Percentiles rank a stretch among this genome's conserved stretches.
Conservation (phyloP, 2,888 invertebrate genomes). For the Agrotis ipsilon region DNA sequence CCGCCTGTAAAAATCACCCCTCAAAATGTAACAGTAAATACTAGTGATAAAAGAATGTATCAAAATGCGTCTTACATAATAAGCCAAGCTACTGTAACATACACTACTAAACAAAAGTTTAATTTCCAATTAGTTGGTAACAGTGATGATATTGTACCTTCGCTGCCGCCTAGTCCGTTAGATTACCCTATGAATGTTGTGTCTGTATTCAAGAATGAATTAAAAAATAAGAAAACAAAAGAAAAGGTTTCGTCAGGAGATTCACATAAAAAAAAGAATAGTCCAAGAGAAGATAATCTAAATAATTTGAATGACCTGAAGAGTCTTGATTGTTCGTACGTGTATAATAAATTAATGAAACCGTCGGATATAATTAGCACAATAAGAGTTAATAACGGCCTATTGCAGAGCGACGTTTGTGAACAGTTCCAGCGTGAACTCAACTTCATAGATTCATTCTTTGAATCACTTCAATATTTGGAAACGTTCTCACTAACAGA, state of each 20-base stretch:
- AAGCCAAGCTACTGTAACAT: constrained; percentile 83
- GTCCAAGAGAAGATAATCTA: constrained; percentile 60
- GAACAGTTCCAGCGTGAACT: constrained; percentile 88
- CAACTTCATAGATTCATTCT: constrained; percentile 88
- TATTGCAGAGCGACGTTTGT: constrained; percentile 81
- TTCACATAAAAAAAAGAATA: constrained; percentile 63
- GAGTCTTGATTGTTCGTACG: constrained; percentile 77
- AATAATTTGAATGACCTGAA: constrained; percentile 74
- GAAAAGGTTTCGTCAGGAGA: constrained; percentile 54
- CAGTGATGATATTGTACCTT: constrained; percentile 70
- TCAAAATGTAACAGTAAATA: constrained; percentile 66
- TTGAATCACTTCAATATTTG: constrained; percentile 87
- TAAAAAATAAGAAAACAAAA: constrained; percentile 65
- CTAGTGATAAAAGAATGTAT: constrained; percentile 67
- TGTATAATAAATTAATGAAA: constrained; percentile 83
- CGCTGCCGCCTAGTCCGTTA: constrained; percentile 76
- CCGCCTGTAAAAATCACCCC: constrained; percentile 70
- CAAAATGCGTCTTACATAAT: constrained; percentile 81
- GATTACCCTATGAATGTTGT: constrained; percentile 84
- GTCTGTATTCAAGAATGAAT: constrained; percentile 82
- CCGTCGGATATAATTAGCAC: constrained; percentile 87
- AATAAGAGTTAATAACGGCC: constrained; percentile 80
- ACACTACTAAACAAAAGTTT: constrained; percentile 84
- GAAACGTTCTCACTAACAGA: constrained; percentile 82
- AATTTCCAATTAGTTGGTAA: constrained; percentile 83